Base-by-base conservation (phyloP, 2,888 invertebrate genomes). In the Ichneumoninae sp. region DNA sequence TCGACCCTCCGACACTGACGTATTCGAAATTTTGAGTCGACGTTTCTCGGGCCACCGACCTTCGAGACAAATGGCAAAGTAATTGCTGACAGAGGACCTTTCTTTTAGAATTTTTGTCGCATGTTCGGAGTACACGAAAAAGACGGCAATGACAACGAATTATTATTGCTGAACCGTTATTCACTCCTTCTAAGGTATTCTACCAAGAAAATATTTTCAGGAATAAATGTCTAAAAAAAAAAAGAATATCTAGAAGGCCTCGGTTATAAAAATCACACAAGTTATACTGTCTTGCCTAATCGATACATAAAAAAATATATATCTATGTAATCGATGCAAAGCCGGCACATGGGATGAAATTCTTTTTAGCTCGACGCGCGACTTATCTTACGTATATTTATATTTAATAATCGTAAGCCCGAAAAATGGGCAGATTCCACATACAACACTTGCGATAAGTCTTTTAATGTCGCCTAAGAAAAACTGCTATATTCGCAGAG, bases 1-100 rank as follows among this genome's bases (percentile, higher is more conserved):
- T 72, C 71, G 57, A 36, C 70, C 52, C 8, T 7, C 47, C 60
- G 83, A 83, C 83, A 62, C 62, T 83, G 71, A 84, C 72, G 72
- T 47, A 47, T 54, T 80, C 50, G 52, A 36, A 80, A 83, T 80
- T 83, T 62, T 0, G 30, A 36, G 1, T 8, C 26, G 70, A 80
- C 66, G 72, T 77, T 83, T 77, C 68, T 60, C 71, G 40, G 54
- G 36, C 33, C 7, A 30, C 8, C 66, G 40, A 50, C 50, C 47
- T 40, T 57, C 26, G 57, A 26, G 13, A 57, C 57, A 62, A 77
- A 44, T 68, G 57, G 26, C 62, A 44, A 50, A 13, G 19, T 47
- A n/a, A 72, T 62, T 30, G 50, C 19, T 60, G 22, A 5, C 19
- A 33, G 7, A 26, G 44, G 47, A 69, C 40, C 44, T 19, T 22